Evolutionary conservation across 2,113 vertebrate genomes (phyloP).

Genomic region (Amia ocellicauda): DNA sequence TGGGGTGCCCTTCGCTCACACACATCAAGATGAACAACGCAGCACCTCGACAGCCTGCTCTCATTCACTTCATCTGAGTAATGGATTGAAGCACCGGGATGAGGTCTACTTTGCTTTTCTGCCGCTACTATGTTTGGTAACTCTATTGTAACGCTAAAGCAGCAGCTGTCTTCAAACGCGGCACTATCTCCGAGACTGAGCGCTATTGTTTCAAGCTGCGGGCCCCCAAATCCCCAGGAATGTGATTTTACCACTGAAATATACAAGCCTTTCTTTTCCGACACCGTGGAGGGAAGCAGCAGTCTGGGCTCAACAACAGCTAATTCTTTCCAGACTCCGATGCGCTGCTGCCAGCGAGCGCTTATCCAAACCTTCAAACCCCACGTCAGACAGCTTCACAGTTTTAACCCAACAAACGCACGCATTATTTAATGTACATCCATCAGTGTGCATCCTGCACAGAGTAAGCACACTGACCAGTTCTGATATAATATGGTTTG

Average conservation of each 20-base stretch:
- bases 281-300: constrained; percentile 35
- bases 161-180: constrained; percentile 38
- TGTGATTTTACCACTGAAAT: constrained; percentile 34
- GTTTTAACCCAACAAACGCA: too few species aligned
- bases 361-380: constrained; percentile 38
- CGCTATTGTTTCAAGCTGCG: constrained; percentile 29
- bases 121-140: background rate
- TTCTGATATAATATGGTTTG: too few species aligned
- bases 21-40: too few species aligned
- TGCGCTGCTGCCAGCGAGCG: constrained; percentile 32
- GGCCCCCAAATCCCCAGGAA: constrained; percentile 36
- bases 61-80: too few species aligned
- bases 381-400: background rate
- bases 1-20: too few species aligned
- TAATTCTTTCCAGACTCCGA: constrained; percentile 42
- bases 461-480: too few species aligned
- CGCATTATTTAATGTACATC: too few species aligned
- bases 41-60: too few species aligned
- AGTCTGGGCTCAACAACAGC: constrained; percentile 36
- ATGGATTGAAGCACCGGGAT: too few species aligned
- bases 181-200: constrained; percentile 25
- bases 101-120: too few species aligned
- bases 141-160: too few species aligned
- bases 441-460: too few species aligned
- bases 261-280: constrained; percentile 36